phyloP scores from a whole-genome alignment of 1,140 invertebrate genomes.

The Hyposmocoma kahamanoa region DNA sequence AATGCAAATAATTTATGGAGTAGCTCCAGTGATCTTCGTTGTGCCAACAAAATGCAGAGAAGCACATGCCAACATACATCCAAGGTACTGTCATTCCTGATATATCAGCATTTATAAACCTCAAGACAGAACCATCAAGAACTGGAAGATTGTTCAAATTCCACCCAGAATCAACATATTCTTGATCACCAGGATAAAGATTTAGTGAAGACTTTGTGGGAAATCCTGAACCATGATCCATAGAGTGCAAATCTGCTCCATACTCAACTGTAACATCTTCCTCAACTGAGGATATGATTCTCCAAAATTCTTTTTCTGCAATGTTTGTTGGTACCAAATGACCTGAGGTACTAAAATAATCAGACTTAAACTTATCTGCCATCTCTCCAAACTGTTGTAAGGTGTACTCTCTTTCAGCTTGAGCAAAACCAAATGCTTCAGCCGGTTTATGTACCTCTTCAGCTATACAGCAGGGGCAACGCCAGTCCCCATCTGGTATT shows the following conservation, averaged over 20 bases:
- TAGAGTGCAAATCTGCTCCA: slow-evolving; percentile 99
- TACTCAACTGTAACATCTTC: slow-evolving; percentile 99
- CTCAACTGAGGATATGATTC: slow-evolving; percentile 96
- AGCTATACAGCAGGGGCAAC: slow-evolving; percentile 95
- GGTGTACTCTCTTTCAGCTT: slow-evolving; percentile 95
- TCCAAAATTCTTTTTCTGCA: slow-evolving; percentile 99
- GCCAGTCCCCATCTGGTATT: slow-evolving; percentile 95
- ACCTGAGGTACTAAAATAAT: slow-evolving; percentile 97
- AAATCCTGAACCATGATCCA: slow-evolving; percentile 98
- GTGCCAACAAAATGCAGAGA: slow-evolving; percentile 99
- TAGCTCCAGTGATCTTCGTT: slow-evolving; percentile 99
- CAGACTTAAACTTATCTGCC: slow-evolving; percentile 98
- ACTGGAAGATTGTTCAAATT: slow-evolving; percentile 99
- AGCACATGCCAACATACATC: slow-evolving; percentile 99
- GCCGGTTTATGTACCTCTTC: slow-evolving; percentile 94
- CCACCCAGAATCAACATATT: slow-evolving; percentile 97
- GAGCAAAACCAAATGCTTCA: slow-evolving; percentile 98
- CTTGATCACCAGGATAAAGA: slow-evolving; percentile 83
- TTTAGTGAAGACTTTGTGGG: slow-evolving; percentile 94
- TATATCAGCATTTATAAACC: slow-evolving; percentile 98
- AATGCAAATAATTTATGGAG: slow-evolving; percentile 99
- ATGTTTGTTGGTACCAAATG: slow-evolving; percentile 85
- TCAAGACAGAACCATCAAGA: slow-evolving; percentile 92
- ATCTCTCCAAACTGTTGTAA: slow-evolving; percentile 98
- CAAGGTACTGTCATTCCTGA: slow-evolving; percentile 99